Evolutionary conservation across 2,888 invertebrate genomes (phyloP).

Genomic region (Rhorus exstirpatorius): DNA sequence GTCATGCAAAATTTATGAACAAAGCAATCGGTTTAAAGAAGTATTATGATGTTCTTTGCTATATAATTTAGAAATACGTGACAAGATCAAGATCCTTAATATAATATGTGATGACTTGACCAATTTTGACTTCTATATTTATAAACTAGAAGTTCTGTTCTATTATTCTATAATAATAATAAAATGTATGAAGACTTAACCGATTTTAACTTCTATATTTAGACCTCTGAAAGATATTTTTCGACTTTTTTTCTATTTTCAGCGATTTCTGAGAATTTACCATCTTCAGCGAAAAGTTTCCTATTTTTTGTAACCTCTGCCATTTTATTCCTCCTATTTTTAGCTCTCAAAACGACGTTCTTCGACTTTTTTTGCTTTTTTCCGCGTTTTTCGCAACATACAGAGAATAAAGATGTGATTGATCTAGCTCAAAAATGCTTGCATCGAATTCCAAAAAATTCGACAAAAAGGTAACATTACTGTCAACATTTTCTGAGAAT

Average conservation of each 20-base stretch:
- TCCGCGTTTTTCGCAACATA: no score
- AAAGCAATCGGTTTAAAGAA: slow-evolving; percentile 44
- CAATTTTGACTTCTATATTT: slow-evolving; percentile 37
- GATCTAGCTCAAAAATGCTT: no score
- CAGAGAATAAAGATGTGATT: no score
- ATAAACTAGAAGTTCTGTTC: no score
- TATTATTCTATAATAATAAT: no score
- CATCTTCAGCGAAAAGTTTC: slow-evolving; percentile 41
- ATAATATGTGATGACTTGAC: slow-evolving; percentile 40
- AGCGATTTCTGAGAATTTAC: slow-evolving; percentile 36
- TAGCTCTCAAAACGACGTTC: slow-evolving; percentile 43
- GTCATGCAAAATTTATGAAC: slow-evolving; percentile 50
- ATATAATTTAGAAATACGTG: slow-evolving; percentile 43
- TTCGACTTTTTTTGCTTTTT: slow-evolving; percentile 33
- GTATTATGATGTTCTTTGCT: slow-evolving; percentile 40
- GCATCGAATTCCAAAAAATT: no score
- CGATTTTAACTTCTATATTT: no score
- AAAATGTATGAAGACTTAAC: slow-evolving; percentile 40
- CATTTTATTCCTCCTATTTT: slow-evolving; percentile 49
- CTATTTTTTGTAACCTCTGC: slow-evolving; percentile 35
- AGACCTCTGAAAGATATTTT: no score
- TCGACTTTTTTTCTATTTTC: slow-evolving; percentile 46
- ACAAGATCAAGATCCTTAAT: slow-evolving; percentile 38
- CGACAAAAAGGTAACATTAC: no score
- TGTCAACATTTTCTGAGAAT: no score